Evolutionary conservation across 2,888 invertebrate genomes (phyloP), one percentile per base, ranked within the genome.

Genomic region (Epirrhoe alternata): DNA sequence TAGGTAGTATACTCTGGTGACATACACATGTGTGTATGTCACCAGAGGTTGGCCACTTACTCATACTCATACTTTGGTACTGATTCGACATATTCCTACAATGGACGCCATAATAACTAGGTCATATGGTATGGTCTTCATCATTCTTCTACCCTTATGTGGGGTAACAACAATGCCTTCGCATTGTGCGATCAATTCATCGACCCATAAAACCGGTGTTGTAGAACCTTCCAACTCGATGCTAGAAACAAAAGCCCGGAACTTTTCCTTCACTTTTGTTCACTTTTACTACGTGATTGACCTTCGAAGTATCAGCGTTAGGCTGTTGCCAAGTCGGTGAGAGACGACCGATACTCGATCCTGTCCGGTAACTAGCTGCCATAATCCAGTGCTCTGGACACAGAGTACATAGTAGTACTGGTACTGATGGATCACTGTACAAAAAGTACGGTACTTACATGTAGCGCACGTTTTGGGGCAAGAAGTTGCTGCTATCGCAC

Each of bases 321-420:
- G 58, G 17, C 17, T 50, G 49, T 58, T 58, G 58, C 51, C 58
- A 59, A 59, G 50, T 59, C 38, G 24, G 58, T 59, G 58, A 51
- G 35, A 51, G 50, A 38, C 58, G 33, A 49, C 33, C 50, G 50
- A 59, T 59, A 59, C 58, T 33, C 50, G 24, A 16, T n/a, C 24
- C 38, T 59, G 38, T n/a, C 17, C 38, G 35, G 51, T 59, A 57
- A 59, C 58, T 51, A 38, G 49, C 49, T 35, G 56, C 35, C 58
- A 58, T 58, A 50, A 59, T 38, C 50, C 58, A 59, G 24, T 59
- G 38, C 51, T 59, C 24, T n/a, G 6, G 7, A 2, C 30, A 47
- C 51, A 50, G 50, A 49, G 24, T 12, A 30, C 3, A n/a, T 30
- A n/a, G 35, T 38, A 59, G 6, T 50, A n/a, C 50, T 8, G 0